Conservation (phyloP, 2,113 vertebrate species). For the Hiodon alosoides region DNA sequence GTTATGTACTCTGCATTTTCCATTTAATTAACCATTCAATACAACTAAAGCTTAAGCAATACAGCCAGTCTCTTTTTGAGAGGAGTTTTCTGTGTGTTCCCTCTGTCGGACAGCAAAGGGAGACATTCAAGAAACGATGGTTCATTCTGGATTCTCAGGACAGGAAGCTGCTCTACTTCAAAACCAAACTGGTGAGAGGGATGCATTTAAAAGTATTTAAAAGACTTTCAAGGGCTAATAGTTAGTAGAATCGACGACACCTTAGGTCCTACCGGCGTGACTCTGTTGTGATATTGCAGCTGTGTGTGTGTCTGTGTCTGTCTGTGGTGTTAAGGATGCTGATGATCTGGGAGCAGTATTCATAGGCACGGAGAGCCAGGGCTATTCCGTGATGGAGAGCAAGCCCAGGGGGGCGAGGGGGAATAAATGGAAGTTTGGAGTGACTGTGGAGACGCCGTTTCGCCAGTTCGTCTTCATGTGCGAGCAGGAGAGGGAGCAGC, state of each 20-base stretch:
- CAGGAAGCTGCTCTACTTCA: slow-evolving; percentile 83
- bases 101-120: slow-evolving; percentile 69
- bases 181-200: slow-evolving; percentile 75
- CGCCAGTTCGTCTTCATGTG: slow-evolving; percentile 81
- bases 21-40: not conserved
- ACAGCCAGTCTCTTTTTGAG: not conserved
- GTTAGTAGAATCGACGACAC: no score
- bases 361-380: slow-evolving; percentile 68
- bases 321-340: slow-evolving; percentile 65
- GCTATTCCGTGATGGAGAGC: slow-evolving; percentile 67
- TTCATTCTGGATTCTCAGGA: slow-evolving; percentile 81
- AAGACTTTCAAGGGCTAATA: not conserved
- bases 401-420: slow-evolving; percentile 58
- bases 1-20: not conserved
- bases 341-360: slow-evolving; percentile 78
- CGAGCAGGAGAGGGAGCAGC: slow-evolving; percentile 74
- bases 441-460: slow-evolving; percentile 68
- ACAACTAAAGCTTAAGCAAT: not conserved
- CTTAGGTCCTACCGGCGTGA: no score
- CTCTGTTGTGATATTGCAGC: not conserved
- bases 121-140: slow-evolving; percentile 85
- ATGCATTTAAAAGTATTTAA: not conserved
- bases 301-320: not conserved
- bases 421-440: slow-evolving; percentile 73
- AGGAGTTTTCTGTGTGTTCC: not conserved